These are phyloP conservation scores for Sogatella furcifera DNA, from an alignment of 1,140 invertebrate species.

Conservation along the genomic window DNA sequence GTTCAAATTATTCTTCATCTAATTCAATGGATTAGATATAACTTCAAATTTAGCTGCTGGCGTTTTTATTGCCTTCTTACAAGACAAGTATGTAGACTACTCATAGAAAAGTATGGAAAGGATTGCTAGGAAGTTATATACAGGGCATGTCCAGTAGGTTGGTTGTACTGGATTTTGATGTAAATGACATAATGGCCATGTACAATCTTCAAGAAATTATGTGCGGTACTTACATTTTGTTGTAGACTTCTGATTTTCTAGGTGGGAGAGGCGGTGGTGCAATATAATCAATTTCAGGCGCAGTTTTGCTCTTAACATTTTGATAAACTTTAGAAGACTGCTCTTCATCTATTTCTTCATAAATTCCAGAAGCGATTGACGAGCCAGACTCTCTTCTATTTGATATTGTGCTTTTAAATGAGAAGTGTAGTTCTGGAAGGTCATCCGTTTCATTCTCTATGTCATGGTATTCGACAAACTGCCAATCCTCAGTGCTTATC, in stretches of 20 bases:
- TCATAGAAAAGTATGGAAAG: no score
- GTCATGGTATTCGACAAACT: conserved; percentile 14
- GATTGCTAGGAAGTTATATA: no score
- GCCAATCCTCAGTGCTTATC: conserved; percentile 8
- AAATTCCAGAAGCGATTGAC: conserved; percentile 41
- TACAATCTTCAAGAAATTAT: not conserved
- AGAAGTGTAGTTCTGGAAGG: not conserved
- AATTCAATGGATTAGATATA: no score
- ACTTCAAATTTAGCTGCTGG: no score
- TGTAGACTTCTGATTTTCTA: conserved; percentile 22
- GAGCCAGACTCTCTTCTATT: conserved; percentile 35
- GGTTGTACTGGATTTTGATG: no score
- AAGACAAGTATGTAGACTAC: no score
- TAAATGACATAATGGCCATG: no score
- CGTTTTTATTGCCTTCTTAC: no score
- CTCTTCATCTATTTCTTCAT: conserved; percentile 28
- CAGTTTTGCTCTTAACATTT: not conserved
- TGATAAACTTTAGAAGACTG: conserved; percentile 12
- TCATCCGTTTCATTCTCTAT: conserved; percentile 20
- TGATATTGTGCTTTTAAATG: conserved; percentile 23
- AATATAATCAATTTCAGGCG: not conserved
- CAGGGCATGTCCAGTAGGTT: no score
- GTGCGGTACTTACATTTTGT: not conserved
- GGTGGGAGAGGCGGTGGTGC: conserved; percentile 35
- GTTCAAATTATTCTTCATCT: no score